phyloP scores from a whole-genome alignment of 2,797 vertebrate genomes.

The Hydrocynus forskahlii region DNA sequence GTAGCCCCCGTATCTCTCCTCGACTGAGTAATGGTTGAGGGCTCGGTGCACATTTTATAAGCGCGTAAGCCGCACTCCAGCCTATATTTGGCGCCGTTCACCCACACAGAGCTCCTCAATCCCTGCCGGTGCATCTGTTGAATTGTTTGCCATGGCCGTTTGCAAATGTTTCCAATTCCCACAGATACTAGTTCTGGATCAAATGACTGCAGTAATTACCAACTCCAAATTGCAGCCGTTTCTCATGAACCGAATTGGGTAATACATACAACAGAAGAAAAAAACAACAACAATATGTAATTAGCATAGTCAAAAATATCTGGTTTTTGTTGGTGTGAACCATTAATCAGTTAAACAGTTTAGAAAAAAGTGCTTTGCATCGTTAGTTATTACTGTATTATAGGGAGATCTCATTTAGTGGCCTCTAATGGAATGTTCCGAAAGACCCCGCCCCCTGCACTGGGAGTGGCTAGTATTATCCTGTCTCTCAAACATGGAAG shows the following conservation, averaged over 20 bases:
- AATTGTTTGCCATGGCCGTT: slow-evolving; percentile 56
- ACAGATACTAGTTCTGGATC: slow-evolving; percentile 35
- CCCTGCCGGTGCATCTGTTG: slow-evolving; percentile 24
- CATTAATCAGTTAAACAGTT: slow-evolving; percentile 67
- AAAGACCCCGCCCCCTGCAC: no score
- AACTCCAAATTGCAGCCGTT: slow-evolving; percentile 59
- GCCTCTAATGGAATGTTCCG: no score
- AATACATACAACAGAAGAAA: slow-evolving; percentile 49
- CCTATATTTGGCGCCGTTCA: not conserved
- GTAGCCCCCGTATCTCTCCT: slow-evolving; percentile 30
- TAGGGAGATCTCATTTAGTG: no score
- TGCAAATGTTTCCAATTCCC: slow-evolving; percentile 47
- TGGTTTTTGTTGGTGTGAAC: slow-evolving; percentile 61
- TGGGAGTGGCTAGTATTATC: not conserved
- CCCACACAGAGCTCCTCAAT: slow-evolving; percentile 15
- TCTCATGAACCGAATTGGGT: slow-evolving; percentile 56
- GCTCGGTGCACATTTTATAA: not conserved
- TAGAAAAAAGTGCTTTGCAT: slow-evolving; percentile 54
- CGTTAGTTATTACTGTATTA: slow-evolving; percentile 64
- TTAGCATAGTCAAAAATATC: slow-evolving; percentile 63
- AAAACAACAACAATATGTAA: slow-evolving; percentile 55
- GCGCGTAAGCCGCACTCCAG: not conserved
- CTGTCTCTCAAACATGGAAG: no score
- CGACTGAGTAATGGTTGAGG: slow-evolving; percentile 1
- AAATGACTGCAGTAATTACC: slow-evolving; percentile 52